A percentile compares a stretch with the other conserved stretches of the same genome.
phyloP scores from a whole-genome alignment of 2,113 vertebrate species.

The Accipiter cooperii region DNA sequence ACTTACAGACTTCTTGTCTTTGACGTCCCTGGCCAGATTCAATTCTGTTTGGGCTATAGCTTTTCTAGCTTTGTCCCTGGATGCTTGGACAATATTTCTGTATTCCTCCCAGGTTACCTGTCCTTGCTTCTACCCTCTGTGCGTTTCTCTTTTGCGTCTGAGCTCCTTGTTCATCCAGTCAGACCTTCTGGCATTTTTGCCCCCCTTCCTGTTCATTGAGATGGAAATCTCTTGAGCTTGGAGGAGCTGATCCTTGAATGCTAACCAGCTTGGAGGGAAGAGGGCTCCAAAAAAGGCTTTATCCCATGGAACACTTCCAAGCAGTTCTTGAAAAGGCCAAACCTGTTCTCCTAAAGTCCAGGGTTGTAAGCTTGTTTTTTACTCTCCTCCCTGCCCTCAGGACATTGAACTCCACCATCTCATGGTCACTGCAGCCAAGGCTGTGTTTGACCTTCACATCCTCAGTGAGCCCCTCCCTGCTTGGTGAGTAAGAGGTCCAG shows the following conservation, averaged over 20 bases:
- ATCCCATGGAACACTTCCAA: neutral
- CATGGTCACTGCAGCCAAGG: neutral
- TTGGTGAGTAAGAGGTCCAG: neutral
- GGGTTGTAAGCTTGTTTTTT: neutral
- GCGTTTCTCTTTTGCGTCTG: fast-evolving
- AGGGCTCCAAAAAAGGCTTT: neutral
- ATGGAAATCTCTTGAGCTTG: neutral
- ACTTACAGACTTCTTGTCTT: neutral
- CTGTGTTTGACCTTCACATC: neutral
- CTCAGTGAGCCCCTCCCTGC: neutral
- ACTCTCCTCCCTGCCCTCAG: neutral
- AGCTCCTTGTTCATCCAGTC: neutral
- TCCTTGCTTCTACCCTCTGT: neutral
- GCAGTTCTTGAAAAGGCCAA: neutral
- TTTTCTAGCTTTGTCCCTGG: neutral
- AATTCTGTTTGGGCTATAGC: neutral
- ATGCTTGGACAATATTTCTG: neutral
- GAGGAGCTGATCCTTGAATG: neutral
- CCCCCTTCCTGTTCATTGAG: too few relatives aligned
- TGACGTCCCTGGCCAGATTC: neutral
- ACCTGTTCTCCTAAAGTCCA: neutral
- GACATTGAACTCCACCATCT: neutral
- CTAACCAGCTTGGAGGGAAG: neutral
- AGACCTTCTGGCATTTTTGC: neutral
- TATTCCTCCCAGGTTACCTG: neutral